Evolutionary conservation across 2,113 vertebrate genomes (phyloP), one percentile per base, ranked within the genome.

Genomic region (Saccopteryx leptura): DNA sequence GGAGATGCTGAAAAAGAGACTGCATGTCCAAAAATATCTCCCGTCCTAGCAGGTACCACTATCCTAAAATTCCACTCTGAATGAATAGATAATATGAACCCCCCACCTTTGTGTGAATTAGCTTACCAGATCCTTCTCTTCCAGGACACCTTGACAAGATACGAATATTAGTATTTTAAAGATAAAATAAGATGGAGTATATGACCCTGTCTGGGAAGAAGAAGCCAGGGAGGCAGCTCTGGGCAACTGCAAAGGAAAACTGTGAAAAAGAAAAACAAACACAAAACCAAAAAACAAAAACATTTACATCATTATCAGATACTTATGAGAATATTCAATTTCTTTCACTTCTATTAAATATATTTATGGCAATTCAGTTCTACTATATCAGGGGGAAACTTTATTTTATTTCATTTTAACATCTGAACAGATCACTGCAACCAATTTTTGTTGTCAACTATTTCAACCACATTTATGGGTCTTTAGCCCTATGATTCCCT

Each of bases 1-100:
- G 18, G 72, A 86, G 63, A 91, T 58, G 68, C 56, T 81, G 58
- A 31, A 23, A 94, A 97, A 96, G 93, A 88, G 85, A 66, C 66
- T 83, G 46, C 19, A 7, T 60, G 23, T 79, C 66, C 60, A 88
- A 86, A 96, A 94, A 52, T 93, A 78, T 61, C 94, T 95, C 80
- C 52, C 56, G 52, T 93, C 58, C 93, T 84, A 95, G 19, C 19
- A 6, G 81, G 31, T 85, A 86, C 88, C 63, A 88, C 72, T 87
- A 95, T 71, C n/a, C 82, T 88, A 80, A 87, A 85, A 85, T 72
- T 93, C 61, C 92, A 76, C 15, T 78, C 23, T 61, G 85, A 82
- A 86, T 24, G 74, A 94, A 93, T 69, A 71, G 0, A 82, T 82
- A 74, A 86, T 69, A 60, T 58, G 69, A 96, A 91, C n/a, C 78